phyloP scores from a whole-genome alignment of 2,797 vertebrate species.

The Chelidonichthys spinosus region DNA sequence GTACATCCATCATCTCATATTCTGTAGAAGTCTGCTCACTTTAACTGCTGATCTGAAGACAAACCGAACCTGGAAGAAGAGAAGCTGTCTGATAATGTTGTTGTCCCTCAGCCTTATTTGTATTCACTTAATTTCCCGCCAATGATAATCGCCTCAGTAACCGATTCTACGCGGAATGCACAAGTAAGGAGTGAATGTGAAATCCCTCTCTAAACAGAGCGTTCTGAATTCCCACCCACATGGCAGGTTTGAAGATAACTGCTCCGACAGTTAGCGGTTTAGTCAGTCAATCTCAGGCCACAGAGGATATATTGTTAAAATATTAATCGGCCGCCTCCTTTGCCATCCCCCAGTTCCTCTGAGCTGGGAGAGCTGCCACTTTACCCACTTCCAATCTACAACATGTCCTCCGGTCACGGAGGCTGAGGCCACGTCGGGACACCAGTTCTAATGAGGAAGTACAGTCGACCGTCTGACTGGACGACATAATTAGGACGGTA shows the following conservation, averaged over 20 bases:
- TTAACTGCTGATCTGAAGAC: slow-evolving; percentile 17
- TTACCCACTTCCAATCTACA: slow-evolving; percentile 66
- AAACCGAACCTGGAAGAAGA: slow-evolving; percentile 25
- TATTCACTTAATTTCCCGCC: slow-evolving; percentile 49
- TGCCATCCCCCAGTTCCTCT: slow-evolving; percentile 56
- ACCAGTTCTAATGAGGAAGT: slow-evolving; percentile 53
- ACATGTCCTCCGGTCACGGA: slow-evolving; percentile 66
- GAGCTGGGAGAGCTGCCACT: slow-evolving; percentile 72
- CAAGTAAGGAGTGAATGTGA: slow-evolving; percentile 48
- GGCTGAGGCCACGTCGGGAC: slow-evolving; percentile 54
- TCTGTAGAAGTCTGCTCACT: slow-evolving; percentile 22
- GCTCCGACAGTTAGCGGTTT: slow-evolving; percentile 59
- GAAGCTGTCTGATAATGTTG: slow-evolving; percentile 38
- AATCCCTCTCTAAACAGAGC: slow-evolving; percentile 45
- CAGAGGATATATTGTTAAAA: slow-evolving; percentile 73
- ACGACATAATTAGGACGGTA: slow-evolving; percentile 60
- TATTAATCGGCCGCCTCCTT: slow-evolving; percentile 70
- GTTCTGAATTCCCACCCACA: slow-evolving; percentile 53
- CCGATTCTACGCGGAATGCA: slow-evolving; percentile 52
- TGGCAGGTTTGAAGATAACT: slow-evolving; percentile 60
- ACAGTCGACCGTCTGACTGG: slow-evolving; percentile 52
- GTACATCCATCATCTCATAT: neutral
- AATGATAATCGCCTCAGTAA: slow-evolving; percentile 52
- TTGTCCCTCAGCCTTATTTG: slow-evolving; percentile 50
- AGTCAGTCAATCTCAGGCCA: slow-evolving; percentile 69